Percentiles rank a stretch among this genome's conserved stretches.
These are phyloP conservation scores for Oenanthe melanoleuca DNA, from an alignment of 2,113 vertebrate species.

Conservation along the genomic window DNA sequence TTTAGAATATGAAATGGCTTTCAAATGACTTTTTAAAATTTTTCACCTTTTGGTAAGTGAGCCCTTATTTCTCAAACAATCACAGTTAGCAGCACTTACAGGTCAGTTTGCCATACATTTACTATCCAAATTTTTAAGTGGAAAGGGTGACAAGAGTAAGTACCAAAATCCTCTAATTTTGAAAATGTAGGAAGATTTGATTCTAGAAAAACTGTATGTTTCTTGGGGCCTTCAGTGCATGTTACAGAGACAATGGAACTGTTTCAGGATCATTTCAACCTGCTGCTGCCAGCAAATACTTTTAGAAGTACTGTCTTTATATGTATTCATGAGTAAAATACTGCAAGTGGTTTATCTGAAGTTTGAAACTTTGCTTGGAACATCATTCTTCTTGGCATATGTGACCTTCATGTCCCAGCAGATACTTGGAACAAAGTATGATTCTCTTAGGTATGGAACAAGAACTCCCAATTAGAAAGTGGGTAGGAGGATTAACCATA, in stretches of 20 bases:
- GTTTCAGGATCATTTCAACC: background rate
- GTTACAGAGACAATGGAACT: background rate
- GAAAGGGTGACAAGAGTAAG: background rate
- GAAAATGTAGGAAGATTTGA: background rate
- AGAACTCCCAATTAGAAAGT: background rate
- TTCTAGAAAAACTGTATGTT: background rate
- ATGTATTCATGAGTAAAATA: background rate
- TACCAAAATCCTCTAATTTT: background rate
- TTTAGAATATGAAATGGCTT: background rate
- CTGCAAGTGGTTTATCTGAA: background rate
- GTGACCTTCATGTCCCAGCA: background rate
- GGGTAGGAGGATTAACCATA: background rate
- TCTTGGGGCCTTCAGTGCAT: background rate
- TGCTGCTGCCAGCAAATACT: background rate
- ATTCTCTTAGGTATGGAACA: background rate
- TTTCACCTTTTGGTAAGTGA: background rate
- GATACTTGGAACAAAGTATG: background rate
- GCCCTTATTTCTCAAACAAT: background rate
- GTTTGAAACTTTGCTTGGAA: background rate
- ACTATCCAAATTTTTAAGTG: background rate
- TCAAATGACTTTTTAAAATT: background rate
- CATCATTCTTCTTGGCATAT: background rate
- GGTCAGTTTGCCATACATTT: background rate
- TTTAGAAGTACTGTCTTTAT: background rate
- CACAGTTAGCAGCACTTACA: background rate